phyloP scores from a whole-genome alignment of 2,113 vertebrate genomes.

The Ochotona princeps region DNA sequence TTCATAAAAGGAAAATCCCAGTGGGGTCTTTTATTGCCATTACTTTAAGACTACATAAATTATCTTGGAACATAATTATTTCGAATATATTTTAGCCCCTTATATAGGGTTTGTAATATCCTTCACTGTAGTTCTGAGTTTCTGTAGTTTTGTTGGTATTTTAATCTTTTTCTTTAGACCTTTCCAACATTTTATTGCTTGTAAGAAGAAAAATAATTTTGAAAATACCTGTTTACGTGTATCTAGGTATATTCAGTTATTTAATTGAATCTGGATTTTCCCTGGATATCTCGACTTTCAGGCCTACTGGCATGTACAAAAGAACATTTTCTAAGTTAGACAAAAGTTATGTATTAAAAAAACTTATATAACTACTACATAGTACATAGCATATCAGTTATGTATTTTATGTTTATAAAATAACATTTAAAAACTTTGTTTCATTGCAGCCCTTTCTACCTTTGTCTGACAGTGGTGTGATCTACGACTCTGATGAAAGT shows the following conservation, averaged over 20 bases:
- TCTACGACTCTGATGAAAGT: constrained; percentile 98
- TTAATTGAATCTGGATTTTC: constrained; percentile 20
- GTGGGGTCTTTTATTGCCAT: background rate
- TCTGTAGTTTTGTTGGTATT: constrained; percentile 4
- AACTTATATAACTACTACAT: background rate
- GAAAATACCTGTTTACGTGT: background rate
- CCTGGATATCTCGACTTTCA: background rate
- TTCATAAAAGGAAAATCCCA: background rate
- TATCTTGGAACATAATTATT: background rate
- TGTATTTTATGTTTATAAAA: background rate
- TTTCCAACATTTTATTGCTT: constrained; percentile 23
- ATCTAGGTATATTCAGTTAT: background rate
- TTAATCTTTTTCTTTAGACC: constrained; percentile 2
- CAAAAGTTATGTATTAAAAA: constrained; percentile 56
- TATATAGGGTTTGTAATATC: background rate
- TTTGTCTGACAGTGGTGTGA: constrained; percentile 94
- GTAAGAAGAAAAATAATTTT: constrained; percentile 4
- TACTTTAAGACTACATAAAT: constrained; percentile 21
- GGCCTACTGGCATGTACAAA: background rate
- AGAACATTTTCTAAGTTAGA: constrained; percentile 39
- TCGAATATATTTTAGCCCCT: background rate
- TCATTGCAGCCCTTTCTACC: constrained; percentile 95
- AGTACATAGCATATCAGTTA: background rate
- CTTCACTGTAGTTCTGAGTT: background rate
- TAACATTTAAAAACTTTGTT: constrained; percentile 70